Percentiles rank a stretch among this genome's conserved stretches.
Conservation (phyloP, 1,140 invertebrate genomes). For the Sminthurinus signatus region DNA sequence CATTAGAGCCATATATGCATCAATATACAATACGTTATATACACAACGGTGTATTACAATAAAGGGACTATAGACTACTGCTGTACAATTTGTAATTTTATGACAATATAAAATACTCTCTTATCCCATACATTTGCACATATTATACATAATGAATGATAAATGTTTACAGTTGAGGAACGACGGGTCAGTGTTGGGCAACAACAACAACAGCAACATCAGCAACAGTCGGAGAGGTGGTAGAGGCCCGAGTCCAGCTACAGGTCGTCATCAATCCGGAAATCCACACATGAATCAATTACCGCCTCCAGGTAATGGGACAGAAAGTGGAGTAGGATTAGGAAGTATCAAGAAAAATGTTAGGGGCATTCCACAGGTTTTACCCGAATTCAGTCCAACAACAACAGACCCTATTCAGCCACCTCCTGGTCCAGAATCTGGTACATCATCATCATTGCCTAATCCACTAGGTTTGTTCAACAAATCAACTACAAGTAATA, state of each 20-base stretch:
- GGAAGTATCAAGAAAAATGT: constrained; percentile 38
- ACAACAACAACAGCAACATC: neutral
- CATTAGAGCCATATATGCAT: too few relatives aligned
- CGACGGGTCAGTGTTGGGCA: constrained; percentile 41
- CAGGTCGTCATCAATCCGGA: constrained; percentile 4
- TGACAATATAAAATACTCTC: too few relatives aligned
- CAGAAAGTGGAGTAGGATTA: constrained; percentile 18
- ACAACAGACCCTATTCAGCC: constrained; percentile 37
- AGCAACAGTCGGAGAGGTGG: constrained; percentile 54
- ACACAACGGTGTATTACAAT: too few relatives aligned
- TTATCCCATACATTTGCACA: too few relatives aligned
- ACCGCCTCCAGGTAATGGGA: neutral
- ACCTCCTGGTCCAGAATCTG: constrained; percentile 3
- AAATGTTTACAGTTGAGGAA: constrained; percentile 37
- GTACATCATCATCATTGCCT: constrained; percentile 7
- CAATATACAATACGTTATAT: too few relatives aligned
- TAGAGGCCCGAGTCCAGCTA: constrained; percentile 48
- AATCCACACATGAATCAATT: constrained; percentile 1
- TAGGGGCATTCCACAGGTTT: constrained; percentile 43
- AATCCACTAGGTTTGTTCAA: constrained; percentile 9
- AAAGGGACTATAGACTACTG: too few relatives aligned
- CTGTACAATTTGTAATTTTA: too few relatives aligned
- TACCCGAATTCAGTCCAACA: constrained; percentile 44
- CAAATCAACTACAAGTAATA: constrained; percentile 9
- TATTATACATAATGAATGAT: too few relatives aligned